Base-by-base conservation (phyloP, 2,797 vertebrate genomes). In the Sciurus carolinensis region DNA sequence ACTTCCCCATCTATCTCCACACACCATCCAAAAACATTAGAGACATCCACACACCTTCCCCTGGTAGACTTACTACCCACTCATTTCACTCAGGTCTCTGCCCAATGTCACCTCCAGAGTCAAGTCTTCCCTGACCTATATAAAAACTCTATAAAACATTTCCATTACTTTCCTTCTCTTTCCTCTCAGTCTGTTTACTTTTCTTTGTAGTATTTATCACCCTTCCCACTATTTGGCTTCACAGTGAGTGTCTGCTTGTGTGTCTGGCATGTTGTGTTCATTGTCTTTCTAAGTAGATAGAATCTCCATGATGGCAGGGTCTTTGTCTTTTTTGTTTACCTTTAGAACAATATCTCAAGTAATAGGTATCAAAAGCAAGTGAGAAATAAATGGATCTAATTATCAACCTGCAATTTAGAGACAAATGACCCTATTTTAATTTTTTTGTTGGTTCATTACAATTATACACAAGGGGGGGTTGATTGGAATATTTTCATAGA, bases 281-380 rank as follows among this genome's bases (percentile, higher is more conserved):
- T 44, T 62, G 22, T 73, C 83, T 92, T 91, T 77, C 66, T 0
- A 28, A 66, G 52, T 66, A 82, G 80, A 57, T 24, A 89, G 85
- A 88, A 3, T 71, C 13, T 92, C 77, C 36, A 36, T 52, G 30
- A 91, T 87, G 42, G n/a, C 20, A 75, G 7, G 1, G 11, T 11
- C 50, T 88, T 82, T 67, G 24, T 66, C 24, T 54, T 92, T 85
- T 81, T 66, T 67, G 17, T 83, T 91, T 94, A 50, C 28, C 20
- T 57, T 52, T 81, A 91, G 76, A 92, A 92, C 33, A 86, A 24
- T 90, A 85, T 72, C 75, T 92, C 42, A 89, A 54, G 17, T 39
- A 79, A 11, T 36, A 84, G 7, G 22, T 83, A 33, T 81, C 87
- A 3, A 67, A 47, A 81, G 62, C 85, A 87, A 73, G 1, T 94